A percentile compares a stretch with the other conserved stretches of the same genome.
Evolutionary conservation across 2,888 invertebrate species (phyloP).

Genomic region (Gasteruption jaculator): DNA sequence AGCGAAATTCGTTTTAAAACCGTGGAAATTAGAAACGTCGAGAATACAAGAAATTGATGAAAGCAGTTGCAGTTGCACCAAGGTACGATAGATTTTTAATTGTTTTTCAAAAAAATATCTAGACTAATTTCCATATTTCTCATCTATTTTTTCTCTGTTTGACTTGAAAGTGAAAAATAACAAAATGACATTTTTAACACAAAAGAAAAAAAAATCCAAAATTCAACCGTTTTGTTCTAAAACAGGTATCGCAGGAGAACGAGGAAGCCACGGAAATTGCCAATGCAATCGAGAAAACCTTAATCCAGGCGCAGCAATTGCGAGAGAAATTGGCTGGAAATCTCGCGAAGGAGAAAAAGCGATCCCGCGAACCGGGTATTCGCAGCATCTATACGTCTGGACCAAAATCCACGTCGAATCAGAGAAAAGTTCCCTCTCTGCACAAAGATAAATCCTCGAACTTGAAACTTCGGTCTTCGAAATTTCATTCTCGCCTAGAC

Average conservation of each 20-base stretch:
- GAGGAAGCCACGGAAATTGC: conserved; percentile 36
- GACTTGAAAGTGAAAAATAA: not conserved
- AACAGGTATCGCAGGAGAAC: not conserved
- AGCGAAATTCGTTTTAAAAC: conserved; percentile 38
- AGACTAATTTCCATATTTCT: too few species aligned
- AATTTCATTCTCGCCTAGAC: too few species aligned
- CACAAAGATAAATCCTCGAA: too few species aligned
- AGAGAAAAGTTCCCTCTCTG: not conserved
- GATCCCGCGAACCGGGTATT: conserved; percentile 20
- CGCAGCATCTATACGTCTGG: conserved; percentile 26
- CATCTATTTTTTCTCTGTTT: conserved; percentile 6
- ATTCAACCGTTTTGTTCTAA: not conserved
- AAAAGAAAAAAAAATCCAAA: not conserved
- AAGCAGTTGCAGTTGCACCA: conserved; percentile 35
- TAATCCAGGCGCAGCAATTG: conserved; percentile 38
- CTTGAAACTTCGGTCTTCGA: too few species aligned
- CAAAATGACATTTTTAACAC: not conserved
- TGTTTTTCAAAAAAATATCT: conserved; percentile 6
- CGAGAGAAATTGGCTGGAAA: conserved; percentile 35
- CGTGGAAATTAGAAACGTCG: conserved; percentile 36
- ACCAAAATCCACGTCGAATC: conserved; percentile 2
- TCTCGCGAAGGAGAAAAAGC: conserved; percentile 26
- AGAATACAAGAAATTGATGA: conserved; percentile 28
- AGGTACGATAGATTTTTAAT: conserved; percentile 30
- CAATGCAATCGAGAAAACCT: conserved; percentile 36